Evolutionary conservation across 1,140 invertebrate genomes (phyloP).

Genomic region (Dendrolimus kikuchii): DNA sequence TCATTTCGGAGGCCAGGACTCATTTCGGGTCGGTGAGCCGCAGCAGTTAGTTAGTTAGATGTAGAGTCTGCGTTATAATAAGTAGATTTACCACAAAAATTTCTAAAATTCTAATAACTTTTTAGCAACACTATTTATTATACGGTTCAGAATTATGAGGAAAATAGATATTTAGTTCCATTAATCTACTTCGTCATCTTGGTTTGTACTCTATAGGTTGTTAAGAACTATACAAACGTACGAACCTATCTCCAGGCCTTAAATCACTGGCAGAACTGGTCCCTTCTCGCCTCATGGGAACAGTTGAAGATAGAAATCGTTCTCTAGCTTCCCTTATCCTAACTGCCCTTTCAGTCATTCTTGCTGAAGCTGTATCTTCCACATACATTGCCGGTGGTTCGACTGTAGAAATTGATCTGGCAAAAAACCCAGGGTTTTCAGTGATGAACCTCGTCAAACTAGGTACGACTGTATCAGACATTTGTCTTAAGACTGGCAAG

Average conservation of each 20-base stretch:
- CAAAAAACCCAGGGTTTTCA: slow-evolving; percentile 36
- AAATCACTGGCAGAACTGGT: slow-evolving; percentile 60
- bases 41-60: too few species aligned
- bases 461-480: slow-evolving; percentile 41
- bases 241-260: slow-evolving; percentile 54
- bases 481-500: slow-evolving; percentile 35
- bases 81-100: too few species aligned
- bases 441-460: slow-evolving; percentile 35
- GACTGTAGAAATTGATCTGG: slow-evolving; percentile 45
- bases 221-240: too few species aligned
- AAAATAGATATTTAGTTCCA: too few species aligned
- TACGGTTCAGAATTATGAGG: too few species aligned
- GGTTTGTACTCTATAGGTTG: too few species aligned
- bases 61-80: too few species aligned
- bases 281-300: slow-evolving; percentile 47
- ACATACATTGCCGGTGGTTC: slow-evolving; percentile 19
- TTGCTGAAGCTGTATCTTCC: slow-evolving; percentile 20
- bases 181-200: too few species aligned
- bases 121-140: too few species aligned
- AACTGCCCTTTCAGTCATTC: slow-evolving; percentile 65
- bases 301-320: slow-evolving; percentile 71
- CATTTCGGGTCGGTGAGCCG: too few species aligned
- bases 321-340: slow-evolving; percentile 77
- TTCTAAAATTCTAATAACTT: too few species aligned
- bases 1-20: too few species aligned